A percentile compares a stretch with the other conserved stretches of the same genome.
Evolutionary conservation across 2,797 vertebrate species (phyloP).

Genomic region (Helarctos malayanus): DNA sequence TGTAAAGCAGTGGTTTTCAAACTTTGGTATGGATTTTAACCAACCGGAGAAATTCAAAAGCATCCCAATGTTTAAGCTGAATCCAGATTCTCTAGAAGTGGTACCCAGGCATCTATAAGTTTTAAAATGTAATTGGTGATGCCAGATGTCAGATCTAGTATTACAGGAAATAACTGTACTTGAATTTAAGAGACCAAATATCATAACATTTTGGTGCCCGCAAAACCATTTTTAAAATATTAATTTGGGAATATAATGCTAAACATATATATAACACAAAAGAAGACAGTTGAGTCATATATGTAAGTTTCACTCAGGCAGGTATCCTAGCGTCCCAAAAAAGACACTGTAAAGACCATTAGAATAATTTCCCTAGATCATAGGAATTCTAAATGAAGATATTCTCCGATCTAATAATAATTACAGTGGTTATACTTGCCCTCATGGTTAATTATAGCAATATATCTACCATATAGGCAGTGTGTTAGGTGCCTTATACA

Average conservation of each 20-base stretch:
- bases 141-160: background rate
- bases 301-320: background rate
- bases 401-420: background rate
- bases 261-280: background rate
- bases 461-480: background rate
- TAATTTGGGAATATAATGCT: background rate
- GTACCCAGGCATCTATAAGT: background rate
- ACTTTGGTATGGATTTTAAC: background rate
- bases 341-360: background rate
- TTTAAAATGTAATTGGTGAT: background rate
- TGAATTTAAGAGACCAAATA: background rate
- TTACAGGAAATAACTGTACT: background rate
- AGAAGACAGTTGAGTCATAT: background rate
- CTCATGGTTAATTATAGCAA: background rate
- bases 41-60: background rate
- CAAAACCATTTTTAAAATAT: background rate
- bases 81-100: background rate
- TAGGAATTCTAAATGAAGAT: background rate
- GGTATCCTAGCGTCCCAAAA: background rate
- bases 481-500: background rate
- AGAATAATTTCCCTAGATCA: background rate
- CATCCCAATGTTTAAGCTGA: background rate
- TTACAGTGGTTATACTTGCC: background rate
- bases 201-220: background rate
- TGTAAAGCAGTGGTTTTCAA: background rate